Evolutionary conservation across 2,113 vertebrate species (phyloP), one percentile per base, ranked within the genome.

Genomic region (Chloroceryle aenea): DNA sequence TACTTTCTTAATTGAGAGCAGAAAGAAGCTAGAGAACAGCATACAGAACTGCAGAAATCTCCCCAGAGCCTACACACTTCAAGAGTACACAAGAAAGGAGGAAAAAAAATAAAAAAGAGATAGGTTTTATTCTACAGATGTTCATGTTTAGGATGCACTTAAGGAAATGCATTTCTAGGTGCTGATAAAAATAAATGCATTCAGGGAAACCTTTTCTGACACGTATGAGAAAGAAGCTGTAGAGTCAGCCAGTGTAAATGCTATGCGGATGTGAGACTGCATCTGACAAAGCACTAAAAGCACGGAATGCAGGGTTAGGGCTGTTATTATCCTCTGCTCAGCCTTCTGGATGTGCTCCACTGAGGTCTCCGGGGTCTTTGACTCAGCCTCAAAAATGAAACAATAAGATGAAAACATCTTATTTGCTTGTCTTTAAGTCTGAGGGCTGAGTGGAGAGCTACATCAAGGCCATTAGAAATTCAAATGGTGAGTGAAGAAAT

Each of bases 131-230:
- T 43, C 81, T 10, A 53, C 0, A 0, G 13, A 55, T 63, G 56
- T 61, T 86, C 45, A 18, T 36, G 43, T 72, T 93, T 58, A 61
- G 23, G 29, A 55, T 68, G 21, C 26, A 52, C 47, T 91, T 78
- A 75, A 38, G 56, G 29, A 95, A 93, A 89, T 34, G 14, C 10
- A 63, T 29, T 91, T 90, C 48, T 78, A 93, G 52, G 25, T 79
- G 19, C 32, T 93, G 9, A 36, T 43, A 63, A 94, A 87, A 87
- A 67, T 22, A 50, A 59, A 74, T 29, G 5, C 26, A 23, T 71
- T 58, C 20, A 72, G 48, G 34, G 66, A 87, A 80, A 59, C 14
- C 13, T 91, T 64, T 87, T 55, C 52, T 68, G 61, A 81, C 21
- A 73, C 22, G 48, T 29, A 5, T 5, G 30, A 90, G 45, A 77